These are phyloP conservation scores for Cebus imitator DNA, from an alignment of 2,113 vertebrate species.

Conservation along the genomic window DNA sequence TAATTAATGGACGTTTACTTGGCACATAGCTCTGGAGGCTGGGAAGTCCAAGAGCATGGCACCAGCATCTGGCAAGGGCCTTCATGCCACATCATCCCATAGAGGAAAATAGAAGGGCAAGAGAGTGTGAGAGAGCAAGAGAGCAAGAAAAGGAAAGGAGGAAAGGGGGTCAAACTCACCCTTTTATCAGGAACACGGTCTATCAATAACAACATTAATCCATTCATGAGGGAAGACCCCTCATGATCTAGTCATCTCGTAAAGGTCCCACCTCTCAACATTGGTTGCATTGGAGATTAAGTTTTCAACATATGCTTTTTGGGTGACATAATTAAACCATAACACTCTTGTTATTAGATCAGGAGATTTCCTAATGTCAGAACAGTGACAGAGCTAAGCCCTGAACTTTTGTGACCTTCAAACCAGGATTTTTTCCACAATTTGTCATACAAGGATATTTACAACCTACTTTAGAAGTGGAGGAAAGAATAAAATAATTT, in stretches of 20 bases:
- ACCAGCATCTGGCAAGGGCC: not conserved
- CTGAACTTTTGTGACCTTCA: not conserved
- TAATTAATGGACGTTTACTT: not conserved
- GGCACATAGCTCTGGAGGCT: not conserved
- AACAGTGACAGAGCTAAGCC: not conserved
- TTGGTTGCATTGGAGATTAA: not conserved
- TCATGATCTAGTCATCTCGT: not conserved
- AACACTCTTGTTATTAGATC: not conserved
- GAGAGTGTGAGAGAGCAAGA: not conserved
- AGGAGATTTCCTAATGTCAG: not conserved
- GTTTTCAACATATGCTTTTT: not conserved
- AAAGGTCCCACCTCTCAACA: not conserved
- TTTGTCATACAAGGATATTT: not conserved
- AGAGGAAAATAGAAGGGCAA: not conserved
- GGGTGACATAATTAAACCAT: not conserved
- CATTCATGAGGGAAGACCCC: not conserved
- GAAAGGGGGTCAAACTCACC: not conserved
- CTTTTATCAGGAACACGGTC: not conserved
- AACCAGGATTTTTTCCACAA: not conserved
- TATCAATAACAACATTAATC: not conserved
- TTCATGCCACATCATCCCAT: not conserved
- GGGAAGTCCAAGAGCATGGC: not conserved
- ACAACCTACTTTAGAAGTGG: not conserved
- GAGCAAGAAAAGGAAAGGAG: not conserved
- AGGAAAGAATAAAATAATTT: not conserved